Evolutionary conservation across 2,113 vertebrate species (phyloP).

Genomic region (Nesogale talazaci): DNA sequence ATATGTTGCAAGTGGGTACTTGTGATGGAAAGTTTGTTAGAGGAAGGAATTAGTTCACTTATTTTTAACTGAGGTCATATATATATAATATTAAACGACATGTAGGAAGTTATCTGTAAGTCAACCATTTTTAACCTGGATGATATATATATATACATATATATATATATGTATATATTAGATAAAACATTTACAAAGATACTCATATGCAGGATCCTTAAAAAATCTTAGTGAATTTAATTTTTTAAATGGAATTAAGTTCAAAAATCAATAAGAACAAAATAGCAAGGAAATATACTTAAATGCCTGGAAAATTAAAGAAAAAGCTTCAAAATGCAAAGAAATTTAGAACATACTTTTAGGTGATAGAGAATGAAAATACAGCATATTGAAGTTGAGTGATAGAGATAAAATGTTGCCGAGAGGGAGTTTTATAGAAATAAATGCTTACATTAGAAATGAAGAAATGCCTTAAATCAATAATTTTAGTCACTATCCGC

Average conservation of each 20-base stretch:
- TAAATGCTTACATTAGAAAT: background rate
- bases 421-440: background rate
- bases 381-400: background rate
- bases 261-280: constrained; percentile 14
- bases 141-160: too few relatives aligned
- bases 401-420: background rate
- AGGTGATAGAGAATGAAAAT: background rate
- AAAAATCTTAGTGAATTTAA: background rate
- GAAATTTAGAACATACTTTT: background rate
- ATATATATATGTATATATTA: background rate
- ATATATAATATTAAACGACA: too few relatives aligned
- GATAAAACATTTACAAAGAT: background rate
- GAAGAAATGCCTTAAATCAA: background rate
- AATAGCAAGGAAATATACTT: background rate
- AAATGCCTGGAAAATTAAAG: background rate
- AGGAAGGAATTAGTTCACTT: too few relatives aligned
- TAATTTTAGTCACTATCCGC: background rate
- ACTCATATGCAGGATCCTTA: background rate
- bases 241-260: background rate
- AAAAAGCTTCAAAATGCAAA: constrained; percentile 9
- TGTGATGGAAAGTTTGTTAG: too few relatives aligned
- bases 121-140: too few relatives aligned
- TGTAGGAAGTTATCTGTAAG: too few relatives aligned
- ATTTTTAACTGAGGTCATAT: too few relatives aligned
- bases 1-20: too few relatives aligned